Evolutionary conservation across 2,113 vertebrate species (phyloP).

Genomic region (Desmodus rotundus): DNA sequence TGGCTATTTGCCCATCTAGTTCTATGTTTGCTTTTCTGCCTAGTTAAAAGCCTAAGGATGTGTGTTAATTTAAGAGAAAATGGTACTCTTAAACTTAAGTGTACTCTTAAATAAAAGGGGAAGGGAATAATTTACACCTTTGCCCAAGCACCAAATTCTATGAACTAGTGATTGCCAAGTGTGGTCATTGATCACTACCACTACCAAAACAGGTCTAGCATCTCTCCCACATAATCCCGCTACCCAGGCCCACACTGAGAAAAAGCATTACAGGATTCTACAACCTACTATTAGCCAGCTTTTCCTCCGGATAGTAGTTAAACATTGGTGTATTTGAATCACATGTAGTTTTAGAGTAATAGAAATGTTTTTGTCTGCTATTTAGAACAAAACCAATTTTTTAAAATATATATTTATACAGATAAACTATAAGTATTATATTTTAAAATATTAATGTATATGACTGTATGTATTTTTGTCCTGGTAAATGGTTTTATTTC

Average conservation of each 20-base stretch:
- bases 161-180: not conserved
- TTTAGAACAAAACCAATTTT: not conserved
- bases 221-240: not conserved
- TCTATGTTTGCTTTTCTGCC: conserved; percentile 18
- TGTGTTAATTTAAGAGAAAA: conserved; percentile 10
- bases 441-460: not conserved
- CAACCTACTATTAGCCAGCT: not conserved
- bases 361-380: not conserved
- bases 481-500: conserved; percentile 24
- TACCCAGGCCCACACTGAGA: not conserved
- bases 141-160: not conserved
- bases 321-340: not conserved
- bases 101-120: not conserved
- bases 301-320: not conserved
- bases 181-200: not conserved
- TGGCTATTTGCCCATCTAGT: not conserved
- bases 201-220: not conserved
- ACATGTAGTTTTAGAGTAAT: not conserved
- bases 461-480: not conserved
- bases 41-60: not conserved
- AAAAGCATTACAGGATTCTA: not conserved
- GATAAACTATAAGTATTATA: not conserved
- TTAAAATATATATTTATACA: not conserved
- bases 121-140: not conserved
- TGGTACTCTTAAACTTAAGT: not conserved